These are phyloP conservation scores for Noctua comes DNA, from an alignment of 2,888 invertebrate species.

Conservation along the genomic window DNA sequence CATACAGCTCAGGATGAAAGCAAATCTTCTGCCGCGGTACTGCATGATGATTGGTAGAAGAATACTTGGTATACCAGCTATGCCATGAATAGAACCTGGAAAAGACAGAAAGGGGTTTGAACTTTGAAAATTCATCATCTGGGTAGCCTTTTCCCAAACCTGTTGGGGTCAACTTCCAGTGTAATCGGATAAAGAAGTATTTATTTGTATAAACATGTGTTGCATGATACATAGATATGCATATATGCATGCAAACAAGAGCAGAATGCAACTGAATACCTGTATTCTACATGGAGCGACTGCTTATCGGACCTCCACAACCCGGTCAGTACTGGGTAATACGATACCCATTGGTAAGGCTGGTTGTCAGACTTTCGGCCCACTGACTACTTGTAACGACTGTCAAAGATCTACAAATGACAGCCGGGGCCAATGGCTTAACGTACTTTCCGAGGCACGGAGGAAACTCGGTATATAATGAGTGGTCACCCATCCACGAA, in stretches of 20 bases:
- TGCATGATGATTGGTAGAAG: constrained; percentile 61
- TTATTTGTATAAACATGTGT: no score
- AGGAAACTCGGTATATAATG: background rate
- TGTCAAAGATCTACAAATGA: background rate
- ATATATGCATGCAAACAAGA: no score
- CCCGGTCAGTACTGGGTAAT: background rate
- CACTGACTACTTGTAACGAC: background rate
- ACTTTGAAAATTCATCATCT: background rate
- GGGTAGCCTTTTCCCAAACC: background rate
- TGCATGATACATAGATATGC: no score
- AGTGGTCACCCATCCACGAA: background rate
- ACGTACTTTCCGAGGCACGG: background rate
- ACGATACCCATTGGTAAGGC: background rate
- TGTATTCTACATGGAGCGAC: background rate
- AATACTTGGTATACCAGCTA: constrained; percentile 60
- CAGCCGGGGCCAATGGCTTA: background rate
- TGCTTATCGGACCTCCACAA: background rate
- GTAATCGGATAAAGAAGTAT: background rate
- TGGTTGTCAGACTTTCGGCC: background rate
- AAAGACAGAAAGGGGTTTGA: background rate
- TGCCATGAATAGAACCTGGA: constrained; percentile 60
- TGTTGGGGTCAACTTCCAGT: background rate
- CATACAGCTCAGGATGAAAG: constrained; percentile 59
- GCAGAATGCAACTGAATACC: background rate
- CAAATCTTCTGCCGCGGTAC: constrained; percentile 54